Evolutionary conservation across 2,888 invertebrate species (phyloP), one percentile per base, ranked within the genome.

Genomic region (Barypeithes pellucidus): DNA sequence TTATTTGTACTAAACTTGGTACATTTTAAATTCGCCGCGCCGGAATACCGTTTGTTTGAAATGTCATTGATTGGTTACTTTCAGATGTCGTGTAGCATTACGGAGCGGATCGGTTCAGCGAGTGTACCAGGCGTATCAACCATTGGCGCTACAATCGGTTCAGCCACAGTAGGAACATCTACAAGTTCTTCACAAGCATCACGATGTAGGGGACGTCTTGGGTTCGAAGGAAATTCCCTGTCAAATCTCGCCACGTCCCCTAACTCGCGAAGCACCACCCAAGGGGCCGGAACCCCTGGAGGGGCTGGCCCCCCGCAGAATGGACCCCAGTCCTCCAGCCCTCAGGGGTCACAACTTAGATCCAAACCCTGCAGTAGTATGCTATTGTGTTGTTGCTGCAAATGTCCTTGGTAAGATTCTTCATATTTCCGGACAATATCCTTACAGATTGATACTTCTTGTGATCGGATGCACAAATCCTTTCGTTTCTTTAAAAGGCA

Each of bases 361-460:
- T 87, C 87, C 78, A 90, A 90, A 83, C 89, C 89, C 60, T 91
- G 91, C 83, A 91, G 91, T 83, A 89, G 90, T 83, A 89, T 91
- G 80, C 91, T 91, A 78, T 91, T 91, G 90, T 91, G 91, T 84
- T 92, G 91, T 82, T 91, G 91, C 85, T 92, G 91, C 86, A 90
- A 90, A 84, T 92, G 91, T 86, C 90, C 90, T 83, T 91, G 91
- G 91, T 91, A 85, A 87, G 78, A 11, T 20, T 16, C 16, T 67
- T 45, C n/a, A 3, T 54, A 29, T 29, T 29, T 8, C 29, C n/a
- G n/a, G n/a, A n/a, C n/a, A n/a, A n/a, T n/a, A n/a, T n/a, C n/a
- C n/a, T n/a, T n/a, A n/a, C n/a, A n/a, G n/a, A n/a, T n/a, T n/a
- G n/a, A n/a, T n/a, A n/a, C n/a, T n/a, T n/a, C n/a, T n/a, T n/a